Evolutionary conservation across 1,140 invertebrate species (phyloP), one percentile per base, ranked within the genome.

Genomic region (Heterodera carotae): DNA sequence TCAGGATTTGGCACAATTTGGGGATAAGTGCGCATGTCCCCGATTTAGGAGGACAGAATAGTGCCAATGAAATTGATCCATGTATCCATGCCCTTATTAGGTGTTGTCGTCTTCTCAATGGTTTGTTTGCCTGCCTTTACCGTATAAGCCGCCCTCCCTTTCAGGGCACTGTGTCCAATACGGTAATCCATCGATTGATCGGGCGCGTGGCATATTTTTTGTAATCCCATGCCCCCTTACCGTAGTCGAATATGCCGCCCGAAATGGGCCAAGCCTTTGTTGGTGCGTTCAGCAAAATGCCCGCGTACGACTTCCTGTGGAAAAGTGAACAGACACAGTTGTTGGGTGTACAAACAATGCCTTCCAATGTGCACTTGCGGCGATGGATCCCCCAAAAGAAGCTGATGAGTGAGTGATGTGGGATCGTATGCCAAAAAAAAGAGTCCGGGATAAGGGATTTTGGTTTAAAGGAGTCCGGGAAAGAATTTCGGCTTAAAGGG

Each of bases 301-400:
- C 81, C 12, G 76, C 84, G 29, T 83, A 82, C 60, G 79, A 82
- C 15, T 85, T 87, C 62, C 36, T 87, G 18, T 87, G 85, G 85
- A 77, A 85, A 66, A 87, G 85, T 77, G 85, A 87, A 34, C 71
- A 74, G 56, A 84, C 78, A 72, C 60, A 75, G 3, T 66, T 87
- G 12, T 33, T 73, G 4, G 64, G 79, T 25, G 80, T 77, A 29
- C 56, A 84, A 15, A 81, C 77, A 31, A 80, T 78, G 29, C 66
- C 71, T n/a, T n/a, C n/a, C 25, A 82, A 87, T 70, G 72, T 87
- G 34, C 82, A 88, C 66, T 69, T 88, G 48, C 56, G 85, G 10
- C 82, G 87, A 74, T 87, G 85, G 85, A 76, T 87, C 34, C 86
- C 86, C 39, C 85, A 87, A 73, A 85, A 85, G 72, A 84, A 88